Evolutionary conservation across 2,888 invertebrate species (phyloP), one percentile per base, ranked within the genome.

Genomic region (Dichetophora obliterata): DNA sequence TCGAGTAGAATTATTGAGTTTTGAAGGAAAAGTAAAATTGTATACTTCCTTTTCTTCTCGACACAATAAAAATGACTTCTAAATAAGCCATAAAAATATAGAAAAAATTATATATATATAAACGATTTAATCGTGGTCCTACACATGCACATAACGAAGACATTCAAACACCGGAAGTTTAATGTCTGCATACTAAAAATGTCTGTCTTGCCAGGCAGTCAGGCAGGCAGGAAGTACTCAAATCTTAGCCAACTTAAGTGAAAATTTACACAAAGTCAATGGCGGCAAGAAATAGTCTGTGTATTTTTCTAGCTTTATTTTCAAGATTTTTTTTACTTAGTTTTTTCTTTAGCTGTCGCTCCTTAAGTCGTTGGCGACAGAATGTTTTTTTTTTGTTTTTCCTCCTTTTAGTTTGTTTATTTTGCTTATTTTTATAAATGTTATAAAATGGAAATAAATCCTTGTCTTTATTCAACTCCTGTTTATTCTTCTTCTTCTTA

Each of bases 171-270:
- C 52, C 68, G 68, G 68, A 68, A 68, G 68, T 68, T 68, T 22
- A 27, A 19, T 68, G 68, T 50, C 50, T 50, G 27, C 52, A n/a
- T 68, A n/a, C 34, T 37, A 9, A 71, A n/a, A 37, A 22, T 9
- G 14, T 22, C 16, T 31, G 19, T n/a, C 1, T 22, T 24, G 11
- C 37, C 8, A 43, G 22, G 57, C 24, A 9, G 22, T 19, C 66
- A n/a, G 1, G 27, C 54, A 9, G 4, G 14, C 19, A 57, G 37
- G 34, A 57, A 37, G 70, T 54, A 52, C 27, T n/a, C 57, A 71
- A 57, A 54, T 59, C 71, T 71, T 57, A 57, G 71, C 71, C 57
- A 71, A 57, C 11, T 59, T 37, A 71, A 70, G 71, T 59, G 37
- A 71, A 59, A 57, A 37, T 71, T 22, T 24, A 57, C 71, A 37